Evolutionary conservation across 2,797 vertebrate genomes (phyloP), one percentile per base, ranked within the genome.

Genomic region (Bothrops alternatus): DNA sequence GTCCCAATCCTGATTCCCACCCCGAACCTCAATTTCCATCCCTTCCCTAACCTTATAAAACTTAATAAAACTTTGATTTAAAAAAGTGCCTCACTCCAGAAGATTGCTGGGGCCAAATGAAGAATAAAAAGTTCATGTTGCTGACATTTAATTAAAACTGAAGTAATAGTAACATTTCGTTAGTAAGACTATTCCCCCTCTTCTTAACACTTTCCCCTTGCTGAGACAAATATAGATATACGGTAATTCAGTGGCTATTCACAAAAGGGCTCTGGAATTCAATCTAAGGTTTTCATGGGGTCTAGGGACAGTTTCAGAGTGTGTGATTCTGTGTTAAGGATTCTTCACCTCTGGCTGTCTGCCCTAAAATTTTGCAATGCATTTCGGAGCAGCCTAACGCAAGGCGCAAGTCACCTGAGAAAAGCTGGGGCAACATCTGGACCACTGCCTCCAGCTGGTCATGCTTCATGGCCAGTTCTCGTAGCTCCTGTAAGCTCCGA

Each of bases 391-490:
- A 18, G 7, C 73, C 42, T 50, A 18, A 2, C 0, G 7, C 57
- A 4, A 28, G 4, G 16, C 4, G 3, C 16, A 23, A 91, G 97
- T 98, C 95, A 99, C 99, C 99, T 0, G 98, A 98, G 95, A 98
- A 98, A 91, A 99, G 98, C 56, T 97, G 98, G 0, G 99, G 99
- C 96, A 99, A 97, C 96, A 98, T 98, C 95, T 98, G 98, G 87
- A 99, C 98, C 6, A 98, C 98, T 0, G 98, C 97, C 2, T 98
- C 96, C 63, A 99, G 98, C 97, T 99, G 99, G 3, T 96, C 90
- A 8, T 99, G 98, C 87, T 98, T 97, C 1, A 95, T 94, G 12
- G 98, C 98, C 93, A 98, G 95, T 6, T 98, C 96, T 82, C 96
- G 96, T 93, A 99, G 97, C 61, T 96, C 97, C 92, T 98, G 97